Evolutionary conservation across 2,797 vertebrate genomes (phyloP), one percentile per base, ranked within the genome.

Genomic region (Lagorchestes hirsutus): DNA sequence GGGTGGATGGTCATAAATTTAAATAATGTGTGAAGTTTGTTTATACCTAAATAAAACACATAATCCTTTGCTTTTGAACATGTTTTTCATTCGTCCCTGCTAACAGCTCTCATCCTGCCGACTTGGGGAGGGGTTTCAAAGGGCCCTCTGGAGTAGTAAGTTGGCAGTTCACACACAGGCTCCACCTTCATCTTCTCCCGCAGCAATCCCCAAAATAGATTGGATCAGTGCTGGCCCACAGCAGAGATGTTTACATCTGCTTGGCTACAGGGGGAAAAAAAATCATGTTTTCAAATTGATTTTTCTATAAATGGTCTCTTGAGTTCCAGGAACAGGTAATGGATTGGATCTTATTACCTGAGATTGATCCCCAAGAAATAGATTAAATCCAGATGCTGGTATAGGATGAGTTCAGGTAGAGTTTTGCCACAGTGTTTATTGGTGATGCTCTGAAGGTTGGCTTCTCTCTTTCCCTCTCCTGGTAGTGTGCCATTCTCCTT

Each of bases 261-360:
- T 67, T 93, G 9, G 4, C 28, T 93, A 74, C 40, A 50, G 74
- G 40, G 8, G 1, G 4, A 22, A 82, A 90, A 18, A 90, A 54
- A 27, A 40, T 3, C 5, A 59, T 50, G 14, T 74, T 94, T 96
- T 57, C 40, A 59, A 87, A 62, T 40, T 82, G 22, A n/a, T 67
- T 92, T 29, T 93, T 40, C 28, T 27, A 3, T 29, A 90, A 29
- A 40, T 22, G 24, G 52, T 52, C 59, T 90, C 92, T 95, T 46
- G 93, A 16, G 10, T 2, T 54, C n/a, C 56, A 58, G 1, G 13
- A 93, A 4, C 40, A 92, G 55, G 8, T 24, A 93, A 46, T 67
- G 10, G 90, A 58, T 93, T 54, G 10, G 28, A 55, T 90, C 93
- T 92, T 13, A 11, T 62, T 91, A 56, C 94, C 93, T 97, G 55